These are phyloP conservation scores for Myxocyprinus asiaticus DNA, from an alignment of 2,113 vertebrate genomes.

Conservation along the genomic window DNA sequence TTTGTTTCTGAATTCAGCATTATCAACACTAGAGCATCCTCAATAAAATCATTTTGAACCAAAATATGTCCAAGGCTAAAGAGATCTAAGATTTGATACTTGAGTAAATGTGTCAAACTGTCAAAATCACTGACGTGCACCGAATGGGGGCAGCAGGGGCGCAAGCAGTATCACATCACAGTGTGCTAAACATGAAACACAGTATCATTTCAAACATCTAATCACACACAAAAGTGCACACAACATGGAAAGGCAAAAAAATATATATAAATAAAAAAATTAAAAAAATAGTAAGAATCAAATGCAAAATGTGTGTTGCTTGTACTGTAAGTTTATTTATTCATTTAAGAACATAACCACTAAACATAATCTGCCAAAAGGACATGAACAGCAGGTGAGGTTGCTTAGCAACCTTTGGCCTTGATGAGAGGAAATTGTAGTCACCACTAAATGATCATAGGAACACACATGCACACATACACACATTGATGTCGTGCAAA, in stretches of 20 bases:
- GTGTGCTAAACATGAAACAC: neutral
- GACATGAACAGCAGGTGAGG: conserved; percentile 58
- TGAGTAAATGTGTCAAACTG: no score
- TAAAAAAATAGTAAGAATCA: neutral
- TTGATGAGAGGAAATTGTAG: conserved; percentile 68
- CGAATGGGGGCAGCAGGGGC: no score
- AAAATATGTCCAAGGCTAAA: no score
- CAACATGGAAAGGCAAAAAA: neutral
- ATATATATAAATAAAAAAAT: neutral
- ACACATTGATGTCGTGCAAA: conserved; percentile 1
- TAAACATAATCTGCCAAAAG: conserved; percentile 32
- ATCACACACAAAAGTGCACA: neutral
- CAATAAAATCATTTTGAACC: no score
- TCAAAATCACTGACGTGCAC: neutral
- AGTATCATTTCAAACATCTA: neutral
- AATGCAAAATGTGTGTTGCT: neutral
- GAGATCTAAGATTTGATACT: no score
- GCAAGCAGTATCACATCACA: neutral
- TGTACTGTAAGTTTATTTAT: neutral
- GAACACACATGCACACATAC: conserved; percentile 51
- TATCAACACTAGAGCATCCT: no score
- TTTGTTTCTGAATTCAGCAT: no score
- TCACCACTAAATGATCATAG: neutral
- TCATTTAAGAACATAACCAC: conserved; percentile 1
- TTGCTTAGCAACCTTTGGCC: conserved; percentile 80